A percentile compares a stretch with the other conserved stretches of the same genome.
Evolutionary conservation across 2,888 invertebrate species (phyloP).

Genomic region (Brachyopa scutellaris): DNA sequence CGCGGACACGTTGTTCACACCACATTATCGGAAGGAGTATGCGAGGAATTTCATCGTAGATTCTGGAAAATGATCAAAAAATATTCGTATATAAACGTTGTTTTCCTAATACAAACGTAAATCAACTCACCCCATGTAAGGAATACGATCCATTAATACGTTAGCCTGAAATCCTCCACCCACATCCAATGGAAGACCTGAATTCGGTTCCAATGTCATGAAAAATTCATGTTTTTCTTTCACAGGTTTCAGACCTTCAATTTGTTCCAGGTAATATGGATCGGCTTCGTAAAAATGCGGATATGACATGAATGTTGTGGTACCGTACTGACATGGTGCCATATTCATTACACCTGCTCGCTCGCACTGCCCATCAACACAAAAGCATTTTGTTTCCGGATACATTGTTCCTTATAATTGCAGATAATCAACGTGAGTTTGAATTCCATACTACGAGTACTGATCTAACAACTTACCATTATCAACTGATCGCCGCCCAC

Average conservation of each 20-base stretch:
- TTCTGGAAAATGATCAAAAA: constrained; percentile 83
- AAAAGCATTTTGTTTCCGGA: constrained; percentile 87
- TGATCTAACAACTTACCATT: constrained; percentile 83
- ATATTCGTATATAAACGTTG: no score
- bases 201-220: constrained; percentile 88
- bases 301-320: constrained; percentile 91
- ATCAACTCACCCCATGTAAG: constrained; percentile 86
- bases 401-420: constrained; percentile 83
- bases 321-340: constrained; percentile 87
- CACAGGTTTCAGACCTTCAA: constrained; percentile 88
- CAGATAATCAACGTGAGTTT: not conserved
- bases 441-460: no score
- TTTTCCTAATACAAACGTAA: no score
- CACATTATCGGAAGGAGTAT: constrained; percentile 89
- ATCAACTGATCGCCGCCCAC: constrained; percentile 86
- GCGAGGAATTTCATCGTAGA: constrained; percentile 85
- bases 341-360: constrained; percentile 89
- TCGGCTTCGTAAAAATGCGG: constrained; percentile 93
- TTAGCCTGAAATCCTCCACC: constrained; percentile 91
- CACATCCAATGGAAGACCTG: constrained; percentile 90
- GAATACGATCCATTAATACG: constrained; percentile 85
- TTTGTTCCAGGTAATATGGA: constrained; percentile 84
- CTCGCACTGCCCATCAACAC: constrained; percentile 85
- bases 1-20: constrained; percentile 87
- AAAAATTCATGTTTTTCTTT: constrained; percentile 88